These are phyloP conservation scores for Cliona cf. orientalis DNA, from an alignment of 37 sponge, comb jelly and placozoan genomes.

Conservation along the genomic window DNA sequence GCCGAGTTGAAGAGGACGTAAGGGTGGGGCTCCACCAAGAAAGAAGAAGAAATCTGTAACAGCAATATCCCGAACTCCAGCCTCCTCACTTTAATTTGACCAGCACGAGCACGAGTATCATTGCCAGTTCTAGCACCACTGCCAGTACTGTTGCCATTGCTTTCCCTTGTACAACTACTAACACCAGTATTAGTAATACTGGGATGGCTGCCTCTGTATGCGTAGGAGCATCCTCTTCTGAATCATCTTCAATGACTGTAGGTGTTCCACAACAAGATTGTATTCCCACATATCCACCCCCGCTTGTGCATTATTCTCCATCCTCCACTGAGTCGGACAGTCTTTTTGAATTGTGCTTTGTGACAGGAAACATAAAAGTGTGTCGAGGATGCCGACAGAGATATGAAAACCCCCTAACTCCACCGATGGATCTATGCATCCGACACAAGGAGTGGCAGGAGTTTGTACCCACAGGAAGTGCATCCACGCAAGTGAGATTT, in stretches of 20 bases:
- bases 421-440: not conserved
- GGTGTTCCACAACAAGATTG: no score
- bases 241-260: no score
- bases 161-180: no score
- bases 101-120: no score
- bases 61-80: not conserved
- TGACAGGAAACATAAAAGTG: not conserved
- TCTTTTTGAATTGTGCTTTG: not conserved
- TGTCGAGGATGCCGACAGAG: not conserved
- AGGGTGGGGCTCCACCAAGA: not conserved
- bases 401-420: not conserved
- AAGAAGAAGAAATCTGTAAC: not conserved
- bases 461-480: not conserved
- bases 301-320: not conserved
- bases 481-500: not conserved
- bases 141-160: no score
- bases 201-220: no score
- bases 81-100: no score
- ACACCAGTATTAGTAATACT: no score
- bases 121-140: no score
- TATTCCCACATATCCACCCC: not conserved
- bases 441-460: not conserved
- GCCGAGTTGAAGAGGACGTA: not conserved
- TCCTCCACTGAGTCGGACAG: not conserved
- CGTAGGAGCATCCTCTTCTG: no score